Base-by-base conservation (phyloP, 2,797 vertebrate species). In the Pangasius larnaudii region DNA sequence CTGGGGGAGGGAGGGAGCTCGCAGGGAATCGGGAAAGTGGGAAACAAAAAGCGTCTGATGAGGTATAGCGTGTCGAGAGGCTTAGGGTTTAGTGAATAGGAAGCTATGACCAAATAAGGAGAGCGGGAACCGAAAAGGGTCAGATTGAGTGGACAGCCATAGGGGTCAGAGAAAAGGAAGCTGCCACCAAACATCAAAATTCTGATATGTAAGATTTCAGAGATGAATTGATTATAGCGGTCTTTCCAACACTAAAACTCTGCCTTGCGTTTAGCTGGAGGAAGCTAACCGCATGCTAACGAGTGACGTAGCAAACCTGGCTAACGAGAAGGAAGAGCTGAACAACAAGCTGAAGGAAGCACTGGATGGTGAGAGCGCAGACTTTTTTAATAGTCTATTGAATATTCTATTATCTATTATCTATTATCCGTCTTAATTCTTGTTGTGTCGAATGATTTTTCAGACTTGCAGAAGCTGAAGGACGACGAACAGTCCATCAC, bases 251-350 rank as follows among this genome's bases (percentile, higher is more conserved):
- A 1, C n/a, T 51, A 19, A 53, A 71, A 39, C 13, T 8, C 30
- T 71, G 7, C 51, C 27, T 4, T 19, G 56, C 53, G 1, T 30
- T 88, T 92, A 99, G 99, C 92, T 99, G 93, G 99, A 99, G 90
- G 98, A 99, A 95, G 98, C 98, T 3, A 99, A 99, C 87, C 97
- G 98, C 92, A 99, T 97, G 0, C 94, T 99, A 90, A 99, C 98
- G 0, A 97, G 96, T 91, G 98, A 99, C 85, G 99, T 99, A 72
- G 98, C 96, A 84, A 99, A 99, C 93, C 96, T 99, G 91, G 97
- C 98, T 89, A 98, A 96, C 72, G 98, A 99, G 95, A 99, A 99
- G 89, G 98, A 99, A 93, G 98, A 99, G n/a, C 93, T 99, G 85
- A 99, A 99, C 95, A 98, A 99, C 95, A 97, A 98, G 93, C 89